phyloP scores from a whole-genome alignment of 2,888 invertebrate genomes.

The Rhynchonema sp. region DNA sequence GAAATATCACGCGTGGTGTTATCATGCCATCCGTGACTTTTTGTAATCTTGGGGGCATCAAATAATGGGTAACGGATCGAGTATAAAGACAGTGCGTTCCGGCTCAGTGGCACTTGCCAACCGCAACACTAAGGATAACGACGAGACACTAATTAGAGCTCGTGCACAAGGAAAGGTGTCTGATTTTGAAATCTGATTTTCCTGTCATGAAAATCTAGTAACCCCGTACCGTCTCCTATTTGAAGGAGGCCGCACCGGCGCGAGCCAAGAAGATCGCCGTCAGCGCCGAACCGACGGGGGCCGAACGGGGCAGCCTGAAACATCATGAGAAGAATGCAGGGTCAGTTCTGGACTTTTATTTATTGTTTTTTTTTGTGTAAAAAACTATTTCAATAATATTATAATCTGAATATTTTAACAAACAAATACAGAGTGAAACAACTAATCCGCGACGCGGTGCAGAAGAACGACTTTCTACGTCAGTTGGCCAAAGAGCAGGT shows the following conservation, averaged over 20 bases:
- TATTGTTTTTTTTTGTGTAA: neutral
- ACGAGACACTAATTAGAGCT: too few species aligned
- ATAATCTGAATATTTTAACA: neutral
- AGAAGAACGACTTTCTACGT: constrained; percentile 37
- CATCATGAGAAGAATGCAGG: constrained; percentile 24
- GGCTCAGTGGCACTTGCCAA: too few species aligned
- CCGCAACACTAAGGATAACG: too few species aligned
- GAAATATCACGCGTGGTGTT: too few species aligned
- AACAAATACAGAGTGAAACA: constrained; percentile 31
- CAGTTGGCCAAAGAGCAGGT: constrained; percentile 35
- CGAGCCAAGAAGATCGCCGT: constrained; percentile 34
- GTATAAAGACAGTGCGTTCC: too few species aligned
- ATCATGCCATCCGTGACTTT: too few species aligned
- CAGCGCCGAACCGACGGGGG: constrained; percentile 28
- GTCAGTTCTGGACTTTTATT: constrained; percentile 7
- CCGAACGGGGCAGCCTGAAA: constrained; percentile 19
- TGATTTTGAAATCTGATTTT: too few species aligned
- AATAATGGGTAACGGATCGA: too few species aligned
- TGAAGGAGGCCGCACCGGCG: constrained; percentile 6
- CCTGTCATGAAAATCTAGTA: too few species aligned
- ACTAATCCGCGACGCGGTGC: constrained; percentile 35
- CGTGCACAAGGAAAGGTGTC: too few species aligned
- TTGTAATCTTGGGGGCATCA: too few species aligned
- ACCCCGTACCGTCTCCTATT: too few species aligned
- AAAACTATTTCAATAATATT: neutral